Percentiles rank a stretch among this genome's conserved stretches.
phyloP scores from a whole-genome alignment of 2,797 vertebrate species.

The Alca torda region DNA sequence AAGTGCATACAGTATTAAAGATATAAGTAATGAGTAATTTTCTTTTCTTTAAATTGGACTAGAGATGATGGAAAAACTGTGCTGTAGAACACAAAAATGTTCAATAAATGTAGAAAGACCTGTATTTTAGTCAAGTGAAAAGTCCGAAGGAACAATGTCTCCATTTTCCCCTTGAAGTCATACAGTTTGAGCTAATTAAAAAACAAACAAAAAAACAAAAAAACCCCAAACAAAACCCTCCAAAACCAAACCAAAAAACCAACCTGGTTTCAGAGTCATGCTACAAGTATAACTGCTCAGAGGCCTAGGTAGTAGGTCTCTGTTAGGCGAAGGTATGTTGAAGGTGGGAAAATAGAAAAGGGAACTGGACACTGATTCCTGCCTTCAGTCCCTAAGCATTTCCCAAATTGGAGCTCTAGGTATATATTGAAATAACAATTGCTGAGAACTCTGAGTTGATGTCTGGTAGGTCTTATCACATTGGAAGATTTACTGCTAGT shows the following conservation, averaged over 20 bases:
- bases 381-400: neutral
- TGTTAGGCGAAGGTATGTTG: neutral
- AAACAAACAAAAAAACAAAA: neutral
- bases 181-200: neutral
- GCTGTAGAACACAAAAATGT: neutral
- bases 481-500: neutral
- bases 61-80: neutral
- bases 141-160: neutral
- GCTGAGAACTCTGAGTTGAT: neutral
- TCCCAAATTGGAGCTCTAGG: neutral
- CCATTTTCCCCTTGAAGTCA: neutral
- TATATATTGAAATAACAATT: neutral
- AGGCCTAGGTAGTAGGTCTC: neutral
- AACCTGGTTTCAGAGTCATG: neutral
- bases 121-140: neutral
- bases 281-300: neutral
- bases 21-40: neutral
- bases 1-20: neutral
- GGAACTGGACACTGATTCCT: neutral
- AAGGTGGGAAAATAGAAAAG: neutral
- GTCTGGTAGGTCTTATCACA: neutral
- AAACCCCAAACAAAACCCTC: neutral
- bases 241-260: neutral
- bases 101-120: neutral
- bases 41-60: neutral